phyloP scores from a whole-genome alignment of 1,140 invertebrate genomes.

The Solenopsis fugax region DNA sequence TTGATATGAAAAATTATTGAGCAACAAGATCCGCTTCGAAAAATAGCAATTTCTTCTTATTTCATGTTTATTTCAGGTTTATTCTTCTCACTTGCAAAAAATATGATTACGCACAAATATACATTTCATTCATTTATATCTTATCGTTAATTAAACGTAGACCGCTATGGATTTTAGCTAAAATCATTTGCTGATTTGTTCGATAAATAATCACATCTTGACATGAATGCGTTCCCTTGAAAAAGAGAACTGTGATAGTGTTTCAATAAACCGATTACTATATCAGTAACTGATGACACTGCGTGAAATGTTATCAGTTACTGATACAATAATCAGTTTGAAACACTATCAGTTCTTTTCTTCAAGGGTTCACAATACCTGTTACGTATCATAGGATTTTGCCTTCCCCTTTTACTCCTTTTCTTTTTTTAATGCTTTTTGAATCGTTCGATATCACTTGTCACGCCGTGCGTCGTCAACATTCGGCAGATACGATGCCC shows the following conservation, averaged over 20 bases:
- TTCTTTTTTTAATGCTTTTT: neutral
- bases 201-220: neutral
- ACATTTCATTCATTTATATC: neutral
- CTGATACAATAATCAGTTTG: too few species aligned
- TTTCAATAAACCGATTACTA: too few species aligned
- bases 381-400: neutral
- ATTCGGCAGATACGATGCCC: slow-evolving; percentile 39
- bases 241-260: too few species aligned
- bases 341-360: too few species aligned
- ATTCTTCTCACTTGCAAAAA: neutral
- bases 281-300: too few species aligned
- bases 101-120: neutral
- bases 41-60: too few species aligned
- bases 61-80: too few species aligned
- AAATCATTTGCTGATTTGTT: neutral
- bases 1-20: too few species aligned
- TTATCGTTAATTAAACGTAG: neutral
- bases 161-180: neutral
- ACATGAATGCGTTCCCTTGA: neutral
- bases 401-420: too few species aligned
- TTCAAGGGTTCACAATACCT: neutral
- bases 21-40: too few species aligned
- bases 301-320: too few species aligned
- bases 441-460: slow-evolving; percentile 39
- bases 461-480: slow-evolving; percentile 17